A percentile compares a stretch with the other conserved stretches of the same genome.
Conservation (phyloP, 2,797 vertebrate genomes). For the Lagodon rhomboides region DNA sequence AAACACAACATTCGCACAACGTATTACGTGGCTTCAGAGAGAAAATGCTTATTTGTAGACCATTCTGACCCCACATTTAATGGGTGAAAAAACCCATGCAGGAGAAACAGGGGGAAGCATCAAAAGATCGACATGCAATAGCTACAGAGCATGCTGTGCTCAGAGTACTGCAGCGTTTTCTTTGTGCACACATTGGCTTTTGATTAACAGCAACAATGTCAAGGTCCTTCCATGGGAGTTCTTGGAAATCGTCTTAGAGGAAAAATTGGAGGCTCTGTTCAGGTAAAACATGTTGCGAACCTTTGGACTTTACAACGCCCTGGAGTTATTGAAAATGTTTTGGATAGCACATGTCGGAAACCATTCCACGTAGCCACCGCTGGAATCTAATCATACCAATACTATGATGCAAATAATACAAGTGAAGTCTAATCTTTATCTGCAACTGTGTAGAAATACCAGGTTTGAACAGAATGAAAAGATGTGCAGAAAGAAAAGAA, state of each 20-base stretch:
- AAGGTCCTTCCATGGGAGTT: background rate
- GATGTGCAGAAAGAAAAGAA: no score
- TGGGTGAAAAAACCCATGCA: constrained; percentile 8
- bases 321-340: no score
- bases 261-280: no score
- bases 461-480: no score
- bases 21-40: constrained; percentile 12
- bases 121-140: constrained; percentile 23
- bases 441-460: no score
- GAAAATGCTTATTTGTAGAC: constrained; percentile 38
- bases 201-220: constrained; percentile 22
- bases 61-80: constrained; percentile 36
- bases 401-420: no score
- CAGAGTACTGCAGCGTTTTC: background rate
- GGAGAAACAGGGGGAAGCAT: constrained; percentile 13
- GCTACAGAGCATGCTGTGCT: constrained; percentile 10
- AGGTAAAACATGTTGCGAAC: no score
- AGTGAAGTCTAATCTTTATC: no score
- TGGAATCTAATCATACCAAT: no score
- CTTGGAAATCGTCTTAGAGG: background rate
- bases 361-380: no score
- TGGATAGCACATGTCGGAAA: no score
- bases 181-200: background rate
- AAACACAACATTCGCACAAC: constrained; percentile 1
- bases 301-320: no score